These are phyloP conservation scores for Caranx ignobilis DNA, from an alignment of 2,113 vertebrate species.

Conservation along the genomic window DNA sequence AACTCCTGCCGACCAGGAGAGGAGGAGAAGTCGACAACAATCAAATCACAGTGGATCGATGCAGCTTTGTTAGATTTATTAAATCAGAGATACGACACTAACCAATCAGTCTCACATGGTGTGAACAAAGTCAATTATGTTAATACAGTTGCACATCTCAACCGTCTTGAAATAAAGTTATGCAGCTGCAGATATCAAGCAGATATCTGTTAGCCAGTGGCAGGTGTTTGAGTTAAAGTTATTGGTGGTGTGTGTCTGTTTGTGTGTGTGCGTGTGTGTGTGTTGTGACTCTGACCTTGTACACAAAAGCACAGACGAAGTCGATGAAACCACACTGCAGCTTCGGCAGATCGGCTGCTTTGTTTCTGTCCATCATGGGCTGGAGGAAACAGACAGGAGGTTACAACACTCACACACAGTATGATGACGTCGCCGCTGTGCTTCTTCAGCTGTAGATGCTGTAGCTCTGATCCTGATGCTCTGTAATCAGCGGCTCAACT, in stretches of 20 bases:
- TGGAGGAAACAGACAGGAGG: slow-evolving; percentile 37
- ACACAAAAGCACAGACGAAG: slow-evolving; percentile 87
- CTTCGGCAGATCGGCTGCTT: slow-evolving; percentile 83
- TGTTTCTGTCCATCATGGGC: slow-evolving; percentile 89
- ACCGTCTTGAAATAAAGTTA: neutral
- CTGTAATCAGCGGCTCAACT: no score
- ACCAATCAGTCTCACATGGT: neutral
- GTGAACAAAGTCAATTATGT: neutral
- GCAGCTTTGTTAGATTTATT: neutral
- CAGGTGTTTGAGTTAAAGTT: neutral
- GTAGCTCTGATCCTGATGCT: no score
- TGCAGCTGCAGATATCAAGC: neutral
- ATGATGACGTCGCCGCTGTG: no score
- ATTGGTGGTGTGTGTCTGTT: neutral
- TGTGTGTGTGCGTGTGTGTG: neutral
- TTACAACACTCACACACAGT: neutral
- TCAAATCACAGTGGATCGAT: neutral
- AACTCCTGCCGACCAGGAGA: slow-evolving; percentile 80
- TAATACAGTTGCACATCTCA: neutral
- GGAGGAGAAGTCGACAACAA: neutral
- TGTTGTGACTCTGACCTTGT: slow-evolving; percentile 79
- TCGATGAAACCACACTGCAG: slow-evolving; percentile 88
- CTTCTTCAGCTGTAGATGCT: no score
- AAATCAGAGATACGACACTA: neutral
- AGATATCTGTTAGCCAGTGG: neutral